Conservation (phyloP, 2,113 vertebrate genomes). For the Equus przewalskii region DNA sequence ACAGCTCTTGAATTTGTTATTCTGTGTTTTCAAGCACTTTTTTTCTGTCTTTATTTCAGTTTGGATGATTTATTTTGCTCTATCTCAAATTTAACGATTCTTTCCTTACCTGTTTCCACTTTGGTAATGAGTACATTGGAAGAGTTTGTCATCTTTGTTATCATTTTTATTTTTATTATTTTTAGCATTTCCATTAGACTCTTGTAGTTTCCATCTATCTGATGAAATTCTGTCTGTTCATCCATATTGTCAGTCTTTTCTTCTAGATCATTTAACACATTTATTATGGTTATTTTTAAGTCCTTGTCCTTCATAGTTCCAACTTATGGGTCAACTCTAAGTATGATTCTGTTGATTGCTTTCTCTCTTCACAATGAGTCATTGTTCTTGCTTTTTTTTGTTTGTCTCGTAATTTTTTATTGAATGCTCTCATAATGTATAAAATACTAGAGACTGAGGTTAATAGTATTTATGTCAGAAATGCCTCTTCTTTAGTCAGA, state of each 20-base stretch:
- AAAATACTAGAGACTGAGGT: neutral
- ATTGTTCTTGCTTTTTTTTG: neutral
- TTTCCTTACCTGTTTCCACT: neutral
- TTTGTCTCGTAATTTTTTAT: neutral
- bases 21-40: neutral
- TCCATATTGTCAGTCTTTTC: neutral
- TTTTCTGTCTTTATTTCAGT: neutral
- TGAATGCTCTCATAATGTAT: neutral
- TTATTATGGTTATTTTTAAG: neutral
- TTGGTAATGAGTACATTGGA: neutral
- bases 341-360: neutral
- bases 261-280: neutral
- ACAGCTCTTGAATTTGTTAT: neutral
- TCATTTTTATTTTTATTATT: neutral
- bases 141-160: neutral
- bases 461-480: neutral
- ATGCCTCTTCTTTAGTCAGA: neutral
- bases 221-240: neutral
- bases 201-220: neutral
- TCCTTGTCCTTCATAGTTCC: neutral
- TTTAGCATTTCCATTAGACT: neutral
- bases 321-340: neutral
- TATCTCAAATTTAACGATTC: neutral
- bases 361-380: neutral
- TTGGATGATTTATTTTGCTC: neutral